These are phyloP conservation scores for Ceriagrion tenellum DNA, from an alignment of 2,888 invertebrate species.

Conservation along the genomic window DNA sequence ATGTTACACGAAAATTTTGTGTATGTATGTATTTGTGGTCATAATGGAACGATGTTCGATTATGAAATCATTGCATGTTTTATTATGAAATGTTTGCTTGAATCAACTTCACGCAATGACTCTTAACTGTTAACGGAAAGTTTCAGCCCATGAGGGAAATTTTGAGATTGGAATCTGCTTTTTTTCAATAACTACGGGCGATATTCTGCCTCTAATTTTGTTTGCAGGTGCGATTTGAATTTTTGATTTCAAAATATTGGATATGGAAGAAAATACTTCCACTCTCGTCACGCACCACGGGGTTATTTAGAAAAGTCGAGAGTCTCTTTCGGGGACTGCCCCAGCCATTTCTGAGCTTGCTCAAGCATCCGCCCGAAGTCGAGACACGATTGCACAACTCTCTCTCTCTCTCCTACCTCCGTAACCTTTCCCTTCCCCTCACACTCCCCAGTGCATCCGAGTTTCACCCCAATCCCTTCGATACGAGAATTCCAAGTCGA, in stretches of 20 bases:
- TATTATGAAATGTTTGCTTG: too few species aligned
- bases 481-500: background rate
- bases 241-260: background rate
- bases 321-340: background rate
- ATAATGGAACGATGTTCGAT: too few species aligned
- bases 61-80: too few species aligned
- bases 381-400: constrained; percentile 15
- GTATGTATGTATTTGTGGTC: too few species aligned
- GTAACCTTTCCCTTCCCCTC: background rate
- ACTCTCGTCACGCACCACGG: background rate
- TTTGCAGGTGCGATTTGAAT: background rate
- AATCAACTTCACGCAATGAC: too few species aligned
- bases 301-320: background rate
- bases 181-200: too few species aligned
- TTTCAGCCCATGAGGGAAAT: too few species aligned
- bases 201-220: too few species aligned
- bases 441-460: background rate
- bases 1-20: too few species aligned
- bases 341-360: background rate
- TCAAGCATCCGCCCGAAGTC: background rate
- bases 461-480: background rate
- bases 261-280: background rate
- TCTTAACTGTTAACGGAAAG: too few species aligned
- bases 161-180: too few species aligned
- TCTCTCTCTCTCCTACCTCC: background rate